Evolutionary conservation across 1,140 invertebrate genomes (phyloP).

Genomic region (Araneus ventricosus): DNA sequence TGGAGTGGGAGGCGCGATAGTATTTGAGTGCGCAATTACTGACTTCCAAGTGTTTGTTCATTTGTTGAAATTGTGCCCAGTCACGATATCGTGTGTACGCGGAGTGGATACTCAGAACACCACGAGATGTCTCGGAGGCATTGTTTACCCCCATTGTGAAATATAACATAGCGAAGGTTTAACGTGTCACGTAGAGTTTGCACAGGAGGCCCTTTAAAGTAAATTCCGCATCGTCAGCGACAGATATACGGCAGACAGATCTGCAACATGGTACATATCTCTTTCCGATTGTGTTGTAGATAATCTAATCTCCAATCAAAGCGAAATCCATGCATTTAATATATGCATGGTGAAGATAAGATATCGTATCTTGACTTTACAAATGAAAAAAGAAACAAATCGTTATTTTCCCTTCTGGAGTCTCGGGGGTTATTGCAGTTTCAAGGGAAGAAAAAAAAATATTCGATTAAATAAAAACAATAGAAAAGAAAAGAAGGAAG

Average conservation of each 20-base stretch:
- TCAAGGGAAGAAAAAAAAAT: too few relatives aligned
- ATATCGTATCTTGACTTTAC: too few relatives aligned
- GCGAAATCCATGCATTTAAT: too few relatives aligned
- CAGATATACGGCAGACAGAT: background rate
- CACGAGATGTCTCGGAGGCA: conserved; percentile 27
- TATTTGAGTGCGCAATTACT: conserved; percentile 60
- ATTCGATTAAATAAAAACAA: too few relatives aligned
- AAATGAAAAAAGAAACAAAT: too few relatives aligned
- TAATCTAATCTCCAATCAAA: background rate
- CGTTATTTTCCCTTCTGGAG: too few relatives aligned
- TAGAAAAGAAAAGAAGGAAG: too few relatives aligned
- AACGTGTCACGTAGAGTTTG: conserved; percentile 51
- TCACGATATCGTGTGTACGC: conserved; percentile 49
- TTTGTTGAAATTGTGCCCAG: background rate
- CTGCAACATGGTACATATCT: background rate
- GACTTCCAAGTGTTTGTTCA: conserved; percentile 54
- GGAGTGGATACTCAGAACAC: background rate
- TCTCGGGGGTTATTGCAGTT: too few relatives aligned
- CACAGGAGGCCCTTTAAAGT: conserved; percentile 53
- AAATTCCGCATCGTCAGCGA: background rate
- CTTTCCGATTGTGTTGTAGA: conserved; percentile 2
- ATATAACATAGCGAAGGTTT: background rate
- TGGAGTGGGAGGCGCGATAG: conserved; percentile 27
- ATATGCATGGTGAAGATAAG: too few relatives aligned
- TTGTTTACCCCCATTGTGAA: conserved; percentile 60